Conservation (phyloP, 2,888 invertebrate species). For the Callosobruchus maculatus region DNA sequence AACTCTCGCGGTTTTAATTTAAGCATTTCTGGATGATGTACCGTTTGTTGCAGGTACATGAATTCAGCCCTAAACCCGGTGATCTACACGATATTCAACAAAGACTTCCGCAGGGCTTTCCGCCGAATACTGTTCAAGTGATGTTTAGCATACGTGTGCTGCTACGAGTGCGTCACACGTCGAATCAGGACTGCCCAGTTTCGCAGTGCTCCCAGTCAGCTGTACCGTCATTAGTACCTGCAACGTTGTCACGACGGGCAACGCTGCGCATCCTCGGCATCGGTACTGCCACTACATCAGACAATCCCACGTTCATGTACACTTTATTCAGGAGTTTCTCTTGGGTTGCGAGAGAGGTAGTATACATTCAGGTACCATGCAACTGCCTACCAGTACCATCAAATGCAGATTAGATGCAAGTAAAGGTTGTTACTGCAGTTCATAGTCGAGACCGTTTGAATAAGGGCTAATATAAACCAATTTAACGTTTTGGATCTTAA, state of each 20-base stretch:
- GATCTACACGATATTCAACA: slow-evolving; percentile 96
- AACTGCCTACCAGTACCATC: background rate
- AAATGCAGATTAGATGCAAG: background rate
- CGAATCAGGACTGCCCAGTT: slow-evolving; percentile 60
- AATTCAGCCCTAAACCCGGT: slow-evolving; percentile 94
- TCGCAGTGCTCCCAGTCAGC: slow-evolving; percentile 60
- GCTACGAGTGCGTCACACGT: slow-evolving; percentile 69
- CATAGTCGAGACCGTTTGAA: no score
- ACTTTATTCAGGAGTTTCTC: background rate
- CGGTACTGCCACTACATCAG: background rate
- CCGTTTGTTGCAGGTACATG: slow-evolving; percentile 61
- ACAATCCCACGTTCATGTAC: background rate
- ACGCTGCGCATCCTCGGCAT: background rate
- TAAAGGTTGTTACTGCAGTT: no score
- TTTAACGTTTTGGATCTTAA: no score
- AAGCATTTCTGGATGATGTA: no score
- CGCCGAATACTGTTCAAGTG: slow-evolving; percentile 93
- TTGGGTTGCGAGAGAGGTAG: background rate
- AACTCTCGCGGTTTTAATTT: no score
- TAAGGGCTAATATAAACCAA: no score
- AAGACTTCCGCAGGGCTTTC: slow-evolving; percentile 95
- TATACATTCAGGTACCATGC: background rate
- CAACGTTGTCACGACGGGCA: background rate
- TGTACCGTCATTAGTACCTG: slow-evolving; percentile 43
- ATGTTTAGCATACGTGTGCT: slow-evolving; percentile 84